phyloP scores from a whole-genome alignment of 2,797 vertebrate species.

The Brotula barbata region DNA sequence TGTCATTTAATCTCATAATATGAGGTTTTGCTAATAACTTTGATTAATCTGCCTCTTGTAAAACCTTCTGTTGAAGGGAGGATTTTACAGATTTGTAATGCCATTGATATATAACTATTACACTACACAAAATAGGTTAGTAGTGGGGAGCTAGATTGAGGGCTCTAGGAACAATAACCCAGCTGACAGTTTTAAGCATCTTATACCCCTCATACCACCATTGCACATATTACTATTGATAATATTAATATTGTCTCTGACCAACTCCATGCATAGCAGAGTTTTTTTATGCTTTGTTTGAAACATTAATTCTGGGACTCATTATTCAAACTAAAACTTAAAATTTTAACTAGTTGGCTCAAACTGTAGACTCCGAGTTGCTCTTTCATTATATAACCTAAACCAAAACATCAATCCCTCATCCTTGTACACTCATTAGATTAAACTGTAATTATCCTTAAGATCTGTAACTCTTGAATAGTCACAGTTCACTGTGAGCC shows the following conservation, averaged over 20 bases:
- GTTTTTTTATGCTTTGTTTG: neutral
- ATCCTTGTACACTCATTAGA: constrained; percentile 27
- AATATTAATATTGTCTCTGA: no score
- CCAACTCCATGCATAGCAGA: neutral
- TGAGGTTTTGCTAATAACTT: constrained; percentile 2
- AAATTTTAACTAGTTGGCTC: constrained; percentile 21
- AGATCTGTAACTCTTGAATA: constrained; percentile 23
- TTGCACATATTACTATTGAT: no score
- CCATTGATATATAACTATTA: no score
- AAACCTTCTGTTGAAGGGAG: no score
- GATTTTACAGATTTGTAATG: no score
- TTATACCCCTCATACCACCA: no score
- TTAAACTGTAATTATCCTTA: constrained; percentile 48
- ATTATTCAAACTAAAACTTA: constrained; percentile 31
- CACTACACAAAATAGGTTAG: no score
- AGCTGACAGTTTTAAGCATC: no score
- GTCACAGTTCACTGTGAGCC: constrained; percentile 29
- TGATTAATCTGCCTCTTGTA: neutral
- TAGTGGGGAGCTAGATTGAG: no score
- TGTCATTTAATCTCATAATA: neutral
- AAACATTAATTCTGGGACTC: constrained; percentile 39
- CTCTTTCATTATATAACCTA: constrained; percentile 43
- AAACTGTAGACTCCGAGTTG: constrained; percentile 14
- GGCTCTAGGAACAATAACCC: no score
- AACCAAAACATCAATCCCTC: constrained; percentile 9